These are phyloP conservation scores for Drosophila paulistorum DNA, from an alignment of 1,140 invertebrate species.

Conservation along the genomic window DNA sequence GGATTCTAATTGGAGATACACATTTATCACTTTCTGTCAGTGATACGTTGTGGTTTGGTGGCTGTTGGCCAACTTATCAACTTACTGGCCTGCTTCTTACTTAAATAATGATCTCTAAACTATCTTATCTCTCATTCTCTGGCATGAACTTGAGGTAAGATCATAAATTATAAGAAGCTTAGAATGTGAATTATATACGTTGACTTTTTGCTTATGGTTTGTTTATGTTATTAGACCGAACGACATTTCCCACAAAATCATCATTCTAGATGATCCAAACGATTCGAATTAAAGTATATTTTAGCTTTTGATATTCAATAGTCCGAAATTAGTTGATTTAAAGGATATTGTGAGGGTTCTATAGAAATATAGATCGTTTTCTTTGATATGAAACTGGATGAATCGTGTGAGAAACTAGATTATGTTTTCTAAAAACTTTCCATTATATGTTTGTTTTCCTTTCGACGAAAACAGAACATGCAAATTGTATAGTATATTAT, in stretches of 20 bases:
- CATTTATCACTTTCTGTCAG: not conserved
- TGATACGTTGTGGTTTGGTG: constrained; percentile 14
- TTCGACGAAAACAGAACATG: no score
- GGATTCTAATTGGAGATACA: no score
- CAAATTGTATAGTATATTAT: constrained; percentile 7
- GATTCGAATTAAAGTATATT: not conserved
- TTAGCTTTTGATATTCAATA: not conserved
- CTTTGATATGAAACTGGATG: not conserved
- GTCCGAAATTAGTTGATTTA: not conserved
- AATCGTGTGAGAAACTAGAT: not conserved
- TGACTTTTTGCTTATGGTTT: not conserved
- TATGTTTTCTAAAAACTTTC: constrained; percentile 38
- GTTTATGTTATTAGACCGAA: not conserved
- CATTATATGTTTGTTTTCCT: constrained; percentile 35
- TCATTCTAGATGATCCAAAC: not conserved
- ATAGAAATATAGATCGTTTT: no score
- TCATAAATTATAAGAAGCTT: constrained; percentile 39
- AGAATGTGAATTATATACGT: constrained; percentile 32
- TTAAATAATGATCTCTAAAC: constrained; percentile 45
- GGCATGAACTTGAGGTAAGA: constrained; percentile 34
- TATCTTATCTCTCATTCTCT: constrained; percentile 27
- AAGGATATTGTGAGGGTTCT: no score
- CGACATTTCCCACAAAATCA: not conserved
- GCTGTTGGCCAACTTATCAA: constrained; percentile 38
- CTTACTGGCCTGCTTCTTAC: constrained; percentile 22